Percentiles rank a stretch among this genome's conserved stretches.
Conservation (phyloP, 2,888 invertebrate species). For the Ptilodon capucinus region DNA sequence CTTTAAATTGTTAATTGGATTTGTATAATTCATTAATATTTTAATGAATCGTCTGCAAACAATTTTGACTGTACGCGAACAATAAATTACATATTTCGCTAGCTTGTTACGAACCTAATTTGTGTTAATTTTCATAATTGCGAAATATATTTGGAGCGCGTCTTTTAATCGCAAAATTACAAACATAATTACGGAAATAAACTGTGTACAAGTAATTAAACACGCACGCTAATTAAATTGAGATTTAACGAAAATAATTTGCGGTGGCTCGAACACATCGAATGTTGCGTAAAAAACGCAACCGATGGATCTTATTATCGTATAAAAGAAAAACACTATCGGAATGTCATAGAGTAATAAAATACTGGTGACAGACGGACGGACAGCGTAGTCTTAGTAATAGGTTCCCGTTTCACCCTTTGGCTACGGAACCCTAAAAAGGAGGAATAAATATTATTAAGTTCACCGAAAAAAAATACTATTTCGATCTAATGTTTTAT, state of each 20-base stretch:
- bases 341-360: too few relatives aligned
- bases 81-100: background rate
- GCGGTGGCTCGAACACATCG: constrained; percentile 46
- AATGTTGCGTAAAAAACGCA: constrained; percentile 20
- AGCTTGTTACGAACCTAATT: background rate
- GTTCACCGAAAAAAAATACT: too few relatives aligned
- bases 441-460: too few relatives aligned
- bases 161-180: constrained; percentile 18
- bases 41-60: background rate
- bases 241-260: constrained; percentile 49
- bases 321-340: too few relatives aligned
- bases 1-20: background rate
- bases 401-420: too few relatives aligned
- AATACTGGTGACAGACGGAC: too few relatives aligned
- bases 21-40: background rate
- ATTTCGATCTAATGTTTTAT: too few relatives aligned
- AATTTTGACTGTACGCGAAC: background rate
- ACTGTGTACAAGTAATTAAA: constrained; percentile 50
- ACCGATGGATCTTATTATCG: too few relatives aligned
- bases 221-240: constrained; percentile 52
- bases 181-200: constrained; percentile 41
- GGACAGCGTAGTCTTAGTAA: too few relatives aligned
- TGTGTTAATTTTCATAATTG: constrained; percentile 8
- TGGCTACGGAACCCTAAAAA: too few relatives aligned
- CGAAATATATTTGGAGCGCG: constrained; percentile 6